Conservation (phyloP, 2,113 vertebrate species). For the Larimichthys polyactis region DNA sequence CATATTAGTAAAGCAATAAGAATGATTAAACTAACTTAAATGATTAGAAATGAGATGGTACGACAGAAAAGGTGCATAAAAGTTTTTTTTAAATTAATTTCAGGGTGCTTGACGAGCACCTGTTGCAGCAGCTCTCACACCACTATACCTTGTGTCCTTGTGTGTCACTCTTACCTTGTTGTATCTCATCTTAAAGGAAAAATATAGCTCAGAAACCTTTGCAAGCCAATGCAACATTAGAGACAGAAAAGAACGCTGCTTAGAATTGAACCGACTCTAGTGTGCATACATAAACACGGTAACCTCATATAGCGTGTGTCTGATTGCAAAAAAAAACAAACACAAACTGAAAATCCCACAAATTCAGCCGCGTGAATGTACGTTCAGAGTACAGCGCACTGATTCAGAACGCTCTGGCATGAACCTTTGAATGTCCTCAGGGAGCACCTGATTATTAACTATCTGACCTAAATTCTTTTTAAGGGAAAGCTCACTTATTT, state of each 20-base stretch:
- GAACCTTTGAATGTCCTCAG: neutral
- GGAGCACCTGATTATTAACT: constrained; percentile 15
- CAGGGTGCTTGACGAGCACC: neutral
- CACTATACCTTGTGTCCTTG: neutral
- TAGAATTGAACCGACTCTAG: neutral
- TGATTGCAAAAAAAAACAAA: neutral
- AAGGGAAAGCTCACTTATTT: constrained; percentile 4
- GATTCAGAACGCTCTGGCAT: neutral
- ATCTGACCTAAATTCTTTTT: constrained; percentile 9
- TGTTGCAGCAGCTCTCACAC: neutral
- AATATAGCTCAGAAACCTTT: neutral
- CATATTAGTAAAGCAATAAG: neutral
- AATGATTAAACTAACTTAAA: neutral
- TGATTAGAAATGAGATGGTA: neutral
- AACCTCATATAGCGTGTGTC: neutral
- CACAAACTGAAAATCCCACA: neutral
- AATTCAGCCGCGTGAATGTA: neutral
- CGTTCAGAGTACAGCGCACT: neutral
- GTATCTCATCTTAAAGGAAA: neutral
- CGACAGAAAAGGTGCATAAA: neutral
- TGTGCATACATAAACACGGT: neutral
- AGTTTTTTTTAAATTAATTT: neutral
- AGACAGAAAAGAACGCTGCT: neutral
- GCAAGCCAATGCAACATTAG: neutral
- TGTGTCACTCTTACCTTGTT: neutral